Evolutionary conservation across 2,797 vertebrate species (phyloP).

Genomic region (Falco rusticolus): DNA sequence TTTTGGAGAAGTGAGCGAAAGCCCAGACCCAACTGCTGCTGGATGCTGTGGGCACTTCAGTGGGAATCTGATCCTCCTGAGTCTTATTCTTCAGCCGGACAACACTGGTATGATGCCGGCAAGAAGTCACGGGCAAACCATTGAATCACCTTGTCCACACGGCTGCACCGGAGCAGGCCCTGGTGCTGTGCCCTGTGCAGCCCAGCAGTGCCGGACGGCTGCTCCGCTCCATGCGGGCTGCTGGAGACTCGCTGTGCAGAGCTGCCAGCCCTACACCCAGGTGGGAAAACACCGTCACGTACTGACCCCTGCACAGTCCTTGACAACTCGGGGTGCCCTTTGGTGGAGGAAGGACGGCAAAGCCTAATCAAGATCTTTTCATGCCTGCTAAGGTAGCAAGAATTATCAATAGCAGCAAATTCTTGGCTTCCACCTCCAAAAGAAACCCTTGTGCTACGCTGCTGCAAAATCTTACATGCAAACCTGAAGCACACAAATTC

Average conservation of each 20-base stretch:
- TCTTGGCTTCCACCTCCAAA: background rate
- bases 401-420: background rate
- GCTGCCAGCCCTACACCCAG: background rate
- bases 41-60: background rate
- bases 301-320: fast-evolving
- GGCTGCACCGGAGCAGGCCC: background rate
- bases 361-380: background rate
- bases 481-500: background rate
- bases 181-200: background rate
- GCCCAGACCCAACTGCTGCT: background rate
- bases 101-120: background rate
- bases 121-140: background rate
- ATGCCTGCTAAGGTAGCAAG: background rate
- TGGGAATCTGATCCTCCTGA: background rate
- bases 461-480: background rate
- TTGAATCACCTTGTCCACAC: fast-evolving
- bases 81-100: background rate
- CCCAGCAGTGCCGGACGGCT: background rate
- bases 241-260: fast-evolving
- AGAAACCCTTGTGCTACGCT: fast-evolving
- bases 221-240: fast-evolving
- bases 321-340: background rate
- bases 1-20: background rate
- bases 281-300: background rate
- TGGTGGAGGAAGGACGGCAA: background rate